Conservation (phyloP, 2,797 vertebrate genomes). For the Chlorospingus flavigularis region DNA sequence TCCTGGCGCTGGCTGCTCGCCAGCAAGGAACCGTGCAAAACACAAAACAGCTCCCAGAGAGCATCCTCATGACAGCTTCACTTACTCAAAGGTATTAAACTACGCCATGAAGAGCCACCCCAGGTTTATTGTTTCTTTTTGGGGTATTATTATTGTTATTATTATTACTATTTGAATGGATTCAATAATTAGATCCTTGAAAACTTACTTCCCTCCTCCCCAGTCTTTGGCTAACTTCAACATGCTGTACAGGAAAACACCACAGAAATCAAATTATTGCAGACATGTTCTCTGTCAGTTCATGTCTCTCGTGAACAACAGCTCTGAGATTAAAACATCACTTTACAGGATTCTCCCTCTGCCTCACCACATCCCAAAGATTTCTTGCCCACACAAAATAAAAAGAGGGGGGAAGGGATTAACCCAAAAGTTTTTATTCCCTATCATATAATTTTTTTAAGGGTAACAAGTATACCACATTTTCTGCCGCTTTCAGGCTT, state of each 20-base stretch:
- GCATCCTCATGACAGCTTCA: background rate
- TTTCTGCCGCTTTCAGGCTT: background rate
- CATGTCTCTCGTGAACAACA: background rate
- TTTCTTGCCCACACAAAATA: background rate
- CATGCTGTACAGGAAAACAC: background rate
- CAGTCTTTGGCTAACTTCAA: background rate
- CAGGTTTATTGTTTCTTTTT: background rate
- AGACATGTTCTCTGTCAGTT: background rate
- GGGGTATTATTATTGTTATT: background rate
- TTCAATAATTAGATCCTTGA: background rate
- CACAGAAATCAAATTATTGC: background rate
- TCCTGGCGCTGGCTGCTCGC: background rate
- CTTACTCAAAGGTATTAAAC: background rate
- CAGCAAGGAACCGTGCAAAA: background rate
- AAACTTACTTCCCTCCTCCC: background rate
- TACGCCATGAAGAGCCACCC: background rate
- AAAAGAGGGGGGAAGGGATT: fast-evolving
- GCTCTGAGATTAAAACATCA: background rate
- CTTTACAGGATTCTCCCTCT: background rate
- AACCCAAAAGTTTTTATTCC: background rate
- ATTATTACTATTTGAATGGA: background rate
- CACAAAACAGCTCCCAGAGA: background rate
- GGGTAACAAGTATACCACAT: background rate
- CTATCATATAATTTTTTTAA: background rate
- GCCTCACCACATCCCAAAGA: background rate